phyloP scores from a whole-genome alignment of 2,888 invertebrate genomes.

The Pantelozetes paolii region DNA sequence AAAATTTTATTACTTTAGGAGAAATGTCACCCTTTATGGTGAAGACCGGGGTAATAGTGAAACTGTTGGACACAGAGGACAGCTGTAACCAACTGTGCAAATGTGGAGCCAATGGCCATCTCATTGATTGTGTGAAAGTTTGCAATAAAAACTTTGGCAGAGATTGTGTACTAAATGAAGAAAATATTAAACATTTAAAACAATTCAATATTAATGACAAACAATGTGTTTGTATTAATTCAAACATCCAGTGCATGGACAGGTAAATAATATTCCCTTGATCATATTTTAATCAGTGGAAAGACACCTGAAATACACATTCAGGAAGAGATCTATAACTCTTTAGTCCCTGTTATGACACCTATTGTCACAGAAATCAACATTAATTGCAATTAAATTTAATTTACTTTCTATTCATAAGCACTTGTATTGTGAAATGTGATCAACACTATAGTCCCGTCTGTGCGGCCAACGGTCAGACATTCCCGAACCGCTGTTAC shows the following conservation, averaged over 20 bases:
- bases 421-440: slow-evolving; percentile 25
- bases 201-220: not conserved
- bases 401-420: no score
- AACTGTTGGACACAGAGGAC: slow-evolving; percentile 11
- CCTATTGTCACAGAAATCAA: no score
- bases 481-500: slow-evolving; percentile 35
- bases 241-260: not conserved
- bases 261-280: slow-evolving; percentile 20
- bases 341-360: no score
- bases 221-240: slow-evolving; percentile 30
- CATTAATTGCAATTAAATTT: no score
- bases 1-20: not conserved
- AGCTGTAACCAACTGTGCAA: slow-evolving; percentile 31
- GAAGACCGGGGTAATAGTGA: not conserved
- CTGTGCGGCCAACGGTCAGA: slow-evolving; percentile 34
- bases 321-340: no score
- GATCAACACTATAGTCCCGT: slow-evolving; percentile 15
- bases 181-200: slow-evolving; percentile 9
- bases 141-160: not conserved
- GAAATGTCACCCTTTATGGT: slow-evolving; percentile 12
- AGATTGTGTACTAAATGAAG: not conserved
- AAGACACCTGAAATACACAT: no score
- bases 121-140: slow-evolving; percentile 33
- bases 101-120: slow-evolving; percentile 25
- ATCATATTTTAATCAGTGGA: no score